A percentile compares a stretch with the other conserved stretches of the same genome.
Evolutionary conservation across 2,113 vertebrate species (phyloP).

Genomic region (Chunga burmeisteri): DNA sequence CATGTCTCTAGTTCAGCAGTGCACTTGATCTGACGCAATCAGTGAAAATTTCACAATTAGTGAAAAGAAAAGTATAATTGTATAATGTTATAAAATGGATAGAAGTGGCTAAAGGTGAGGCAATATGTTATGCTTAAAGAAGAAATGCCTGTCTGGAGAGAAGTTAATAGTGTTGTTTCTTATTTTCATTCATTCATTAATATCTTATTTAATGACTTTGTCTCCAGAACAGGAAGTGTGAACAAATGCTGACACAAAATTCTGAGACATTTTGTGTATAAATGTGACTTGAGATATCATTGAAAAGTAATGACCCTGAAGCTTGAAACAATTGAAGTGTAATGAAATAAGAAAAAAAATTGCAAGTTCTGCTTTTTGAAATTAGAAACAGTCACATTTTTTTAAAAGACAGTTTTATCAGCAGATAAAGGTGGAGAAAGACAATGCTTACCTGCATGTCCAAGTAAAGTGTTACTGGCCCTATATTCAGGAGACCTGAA

Average conservation of each 20-base stretch:
- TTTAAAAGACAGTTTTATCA: background rate
- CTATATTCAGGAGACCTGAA: background rate
- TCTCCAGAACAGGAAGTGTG: background rate
- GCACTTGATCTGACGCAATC: background rate
- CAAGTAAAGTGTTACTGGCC: background rate
- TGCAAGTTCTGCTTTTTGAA: background rate
- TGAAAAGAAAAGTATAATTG: background rate
- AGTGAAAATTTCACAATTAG: background rate
- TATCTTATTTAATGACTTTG: background rate
- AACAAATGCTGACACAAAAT: background rate
- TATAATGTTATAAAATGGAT: background rate
- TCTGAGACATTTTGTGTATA: background rate
- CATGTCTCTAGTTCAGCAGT: background rate
- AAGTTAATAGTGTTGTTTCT: background rate
- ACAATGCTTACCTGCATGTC: background rate
- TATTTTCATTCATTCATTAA: background rate
- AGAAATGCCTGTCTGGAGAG: background rate
- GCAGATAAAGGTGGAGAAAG: background rate
- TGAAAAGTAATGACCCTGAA: background rate
- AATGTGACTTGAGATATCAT: background rate
- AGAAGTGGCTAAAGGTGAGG: background rate
- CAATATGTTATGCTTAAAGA: background rate
- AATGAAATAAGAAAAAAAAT: background rate
- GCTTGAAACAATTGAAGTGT: background rate
- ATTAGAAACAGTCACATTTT: background rate